phyloP scores from a whole-genome alignment of 2,113 vertebrate species.

The Procavia capensis region DNA sequence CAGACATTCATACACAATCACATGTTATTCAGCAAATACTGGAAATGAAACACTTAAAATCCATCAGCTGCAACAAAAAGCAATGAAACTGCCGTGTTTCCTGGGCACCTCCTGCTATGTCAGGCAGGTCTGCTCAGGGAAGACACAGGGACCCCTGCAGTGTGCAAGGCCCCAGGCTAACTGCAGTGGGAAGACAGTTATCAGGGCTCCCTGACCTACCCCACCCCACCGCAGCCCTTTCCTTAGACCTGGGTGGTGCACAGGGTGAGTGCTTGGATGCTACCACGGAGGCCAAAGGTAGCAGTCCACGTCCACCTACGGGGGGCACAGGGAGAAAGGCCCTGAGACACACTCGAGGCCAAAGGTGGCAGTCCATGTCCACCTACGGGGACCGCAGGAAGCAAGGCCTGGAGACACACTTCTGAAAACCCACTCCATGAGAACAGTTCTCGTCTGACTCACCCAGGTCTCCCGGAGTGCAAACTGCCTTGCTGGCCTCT shows the following conservation, averaged over 20 bases:
- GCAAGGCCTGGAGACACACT: background rate
- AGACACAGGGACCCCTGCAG: fast-evolving
- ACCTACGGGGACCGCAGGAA: background rate
- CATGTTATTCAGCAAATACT: background rate
- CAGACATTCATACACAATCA: background rate
- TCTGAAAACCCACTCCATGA: no score
- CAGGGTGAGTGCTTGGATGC: background rate
- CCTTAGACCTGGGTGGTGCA: background rate
- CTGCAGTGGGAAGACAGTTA: fast-evolving
- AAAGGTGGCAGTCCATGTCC: background rate
- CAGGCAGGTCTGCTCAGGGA: fast-evolving
- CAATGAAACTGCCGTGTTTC: background rate
- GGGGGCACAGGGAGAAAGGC: background rate
- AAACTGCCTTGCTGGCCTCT: background rate
- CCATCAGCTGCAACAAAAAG: background rate
- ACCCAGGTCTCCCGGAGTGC: background rate
- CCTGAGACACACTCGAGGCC: no score
- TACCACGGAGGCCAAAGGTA: background rate
- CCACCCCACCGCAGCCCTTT: background rate
- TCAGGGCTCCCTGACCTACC: background rate
- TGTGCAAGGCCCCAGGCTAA: fast-evolving
- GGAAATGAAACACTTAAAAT: background rate
- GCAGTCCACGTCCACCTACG: background rate
- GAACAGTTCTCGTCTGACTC: background rate
- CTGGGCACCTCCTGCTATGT: fast-evolving